Base-by-base conservation (phyloP, 2,797 vertebrate genomes). In the Chaunax sp. region DNA sequence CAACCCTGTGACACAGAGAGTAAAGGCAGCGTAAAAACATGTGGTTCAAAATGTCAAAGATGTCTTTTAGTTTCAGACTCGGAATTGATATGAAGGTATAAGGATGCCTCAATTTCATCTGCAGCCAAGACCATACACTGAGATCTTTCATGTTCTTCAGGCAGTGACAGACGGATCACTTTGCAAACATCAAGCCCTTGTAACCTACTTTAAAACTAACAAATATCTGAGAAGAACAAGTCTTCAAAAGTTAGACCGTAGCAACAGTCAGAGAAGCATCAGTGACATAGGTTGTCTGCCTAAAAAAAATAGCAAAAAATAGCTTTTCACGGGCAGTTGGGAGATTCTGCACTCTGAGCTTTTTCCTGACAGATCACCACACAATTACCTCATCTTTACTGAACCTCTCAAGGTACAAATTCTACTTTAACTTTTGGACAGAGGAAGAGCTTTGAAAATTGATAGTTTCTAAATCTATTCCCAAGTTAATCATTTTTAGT, bases 331-430 rank as follows among this genome's bases (percentile, higher is more conserved):
- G 60, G 55, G 71, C 71, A 63, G 75, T 33, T 37, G 77, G 87
- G 70, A 93, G 77, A 92, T 92, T 93, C 86, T 81, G 81, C 87
- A 89, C 83, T 78, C 30, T 28, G 44, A 73, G 38, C 41, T 54
- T 62, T 78, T 62, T 52, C 33, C 66, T 77, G 41, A 78, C 62
- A 43, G 66, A 62, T 57, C 67, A 66, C 49, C 13, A 35, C 72
- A 72, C 71, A 65, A 67, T 44, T 54, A 14, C 75, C 64, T 66
- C 58, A 71, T 40, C 10, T 59, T 57, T 60, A 64, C 74, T 59
- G 45, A 30, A 74, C 71, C 57, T 64, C 82, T 82, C 60, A 56
- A 55, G 22, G 30, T 4, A 3, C 28, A 78, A 65, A 73, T 47
- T 26, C 37, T 38, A 30, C 13, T 51, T 44, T 38, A 12, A 9